Conservation (phyloP, 2,888 invertebrate genomes). For the Pogonocherus hispidulus region DNA sequence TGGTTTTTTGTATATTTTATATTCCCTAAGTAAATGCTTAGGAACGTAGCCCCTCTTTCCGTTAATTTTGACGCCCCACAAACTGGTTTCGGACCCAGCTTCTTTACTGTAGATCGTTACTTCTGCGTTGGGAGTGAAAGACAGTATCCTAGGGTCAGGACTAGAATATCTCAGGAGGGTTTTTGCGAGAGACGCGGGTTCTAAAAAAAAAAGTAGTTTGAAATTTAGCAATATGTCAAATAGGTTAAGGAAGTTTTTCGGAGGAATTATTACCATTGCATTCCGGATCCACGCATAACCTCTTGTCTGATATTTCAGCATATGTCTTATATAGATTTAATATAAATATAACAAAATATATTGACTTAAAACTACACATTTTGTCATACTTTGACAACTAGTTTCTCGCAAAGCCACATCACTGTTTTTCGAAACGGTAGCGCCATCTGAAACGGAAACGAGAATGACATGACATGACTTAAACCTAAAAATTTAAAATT, state of each 20-base stretch:
- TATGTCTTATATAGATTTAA: constrained; percentile 58
- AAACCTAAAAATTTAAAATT: no score
- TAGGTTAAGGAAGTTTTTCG: constrained; percentile 21
- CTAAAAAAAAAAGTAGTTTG: constrained; percentile 50
- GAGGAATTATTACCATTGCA: constrained; percentile 75
- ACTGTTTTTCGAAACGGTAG: constrained; percentile 47
- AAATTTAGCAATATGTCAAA: constrained; percentile 24
- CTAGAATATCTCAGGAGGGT: constrained; percentile 74
- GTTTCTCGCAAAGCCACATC: constrained; percentile 61
- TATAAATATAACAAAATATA: constrained; percentile 64
- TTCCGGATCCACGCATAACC: constrained; percentile 78
- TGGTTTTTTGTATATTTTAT: constrained; percentile 69
- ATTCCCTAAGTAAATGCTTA: constrained; percentile 73
- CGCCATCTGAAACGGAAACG: constrained; percentile 11
- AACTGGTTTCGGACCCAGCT: constrained; percentile 73
- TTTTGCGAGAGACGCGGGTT: constrained; percentile 75
- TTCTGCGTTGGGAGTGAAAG: constrained; percentile 73
- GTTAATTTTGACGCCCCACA: constrained; percentile 80
- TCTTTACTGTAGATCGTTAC: constrained; percentile 80
- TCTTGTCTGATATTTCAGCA: constrained; percentile 75
- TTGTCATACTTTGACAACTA: constrained; percentile 64
- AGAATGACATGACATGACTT: no score
- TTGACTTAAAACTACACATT: constrained; percentile 66
- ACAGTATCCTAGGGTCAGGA: constrained; percentile 72
- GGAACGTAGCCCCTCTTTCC: constrained; percentile 80